These are phyloP conservation scores for Pristionchus arcanus DNA, from an alignment of 2,888 invertebrate species.

Conservation along the genomic window DNA sequence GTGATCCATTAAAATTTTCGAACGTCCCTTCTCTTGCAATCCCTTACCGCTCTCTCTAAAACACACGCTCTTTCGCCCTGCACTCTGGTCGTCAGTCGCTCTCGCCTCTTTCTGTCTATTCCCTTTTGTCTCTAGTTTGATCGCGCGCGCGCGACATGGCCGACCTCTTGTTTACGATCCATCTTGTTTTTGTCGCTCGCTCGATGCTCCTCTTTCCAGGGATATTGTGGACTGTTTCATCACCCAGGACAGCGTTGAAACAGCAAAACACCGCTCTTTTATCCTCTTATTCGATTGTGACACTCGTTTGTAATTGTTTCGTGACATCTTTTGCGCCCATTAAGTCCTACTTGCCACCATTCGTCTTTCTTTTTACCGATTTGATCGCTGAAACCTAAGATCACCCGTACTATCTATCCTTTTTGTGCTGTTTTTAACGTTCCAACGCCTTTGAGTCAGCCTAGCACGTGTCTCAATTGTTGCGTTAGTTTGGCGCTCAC, in stretches of 20 bases:
- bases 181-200: background rate
- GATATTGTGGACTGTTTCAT: background rate
- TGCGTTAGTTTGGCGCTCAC: background rate
- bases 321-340: background rate
- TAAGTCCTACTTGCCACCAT: background rate
- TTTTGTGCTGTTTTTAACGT: too few species aligned
- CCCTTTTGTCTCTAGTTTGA: background rate
- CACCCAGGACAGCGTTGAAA: background rate
- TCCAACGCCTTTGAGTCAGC: too few species aligned
- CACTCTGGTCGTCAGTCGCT: conserved; percentile 6
- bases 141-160: background rate
- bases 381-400: too few species aligned
- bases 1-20: too few species aligned
- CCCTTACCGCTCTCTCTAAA: background rate
- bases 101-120: background rate
- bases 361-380: too few species aligned
- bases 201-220: too few species aligned
- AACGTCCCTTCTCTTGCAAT: background rate
- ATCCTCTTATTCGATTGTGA: background rate
- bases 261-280: background rate
- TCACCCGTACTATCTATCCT: too few species aligned
- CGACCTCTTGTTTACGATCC: background rate
- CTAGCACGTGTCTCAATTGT: too few species aligned
- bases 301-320: background rate
- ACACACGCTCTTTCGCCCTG: background rate